Base-by-base conservation (phyloP, 2,797 vertebrate species). In the Miichthys miiuy region DNA sequence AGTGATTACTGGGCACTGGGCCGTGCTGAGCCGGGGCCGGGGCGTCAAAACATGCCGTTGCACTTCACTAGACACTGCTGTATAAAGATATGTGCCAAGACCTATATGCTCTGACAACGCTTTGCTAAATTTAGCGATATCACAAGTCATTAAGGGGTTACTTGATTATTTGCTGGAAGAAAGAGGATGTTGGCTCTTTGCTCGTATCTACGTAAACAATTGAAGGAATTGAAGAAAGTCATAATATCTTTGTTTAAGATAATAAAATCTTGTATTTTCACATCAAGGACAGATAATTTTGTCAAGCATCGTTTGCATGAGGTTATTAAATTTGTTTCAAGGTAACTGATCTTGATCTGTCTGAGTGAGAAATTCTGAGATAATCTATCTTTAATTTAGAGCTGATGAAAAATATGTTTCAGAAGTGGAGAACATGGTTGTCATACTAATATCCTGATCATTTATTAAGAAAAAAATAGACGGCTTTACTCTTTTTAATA, bases 1-100 rank as follows among this genome's bases (percentile, higher is more conserved):
- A 83, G 81, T 91, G 91, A 94, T 92, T 92, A 92, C 92, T 88
- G 91, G 83, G 84, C 86, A 85, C 70, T 90, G 92, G 87, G 89
- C 87, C 82, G 85, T 92, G 90, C 79, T 62, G 87, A 83, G 89
- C 83, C 62, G 66, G 81, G 86, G 34, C 85, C 62, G 61, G 75
- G 80, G 83, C 82, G 68, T 91, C 91, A 89, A 86, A 92, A 92
- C 87, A 85, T 78, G 88, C 81, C 72, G 82, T 77, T 76, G 85
- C 89, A 91, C 90, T 88, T 89, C 80, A 84, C 57, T 76, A 70
- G 64, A 82, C 74, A 51, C 48, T 5, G 80, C 81, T 85, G 76
- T 82, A 89, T 83, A 67, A 79, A 92, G 80, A 89, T 76, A 77
- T 79, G 79, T 75, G 84, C 71, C 18, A 57, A 90, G 81, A 75